A percentile compares a stretch with the other conserved stretches of the same genome.
Conservation (phyloP, 2,888 invertebrate genomes). For the Dryobotodes eremita region DNA sequence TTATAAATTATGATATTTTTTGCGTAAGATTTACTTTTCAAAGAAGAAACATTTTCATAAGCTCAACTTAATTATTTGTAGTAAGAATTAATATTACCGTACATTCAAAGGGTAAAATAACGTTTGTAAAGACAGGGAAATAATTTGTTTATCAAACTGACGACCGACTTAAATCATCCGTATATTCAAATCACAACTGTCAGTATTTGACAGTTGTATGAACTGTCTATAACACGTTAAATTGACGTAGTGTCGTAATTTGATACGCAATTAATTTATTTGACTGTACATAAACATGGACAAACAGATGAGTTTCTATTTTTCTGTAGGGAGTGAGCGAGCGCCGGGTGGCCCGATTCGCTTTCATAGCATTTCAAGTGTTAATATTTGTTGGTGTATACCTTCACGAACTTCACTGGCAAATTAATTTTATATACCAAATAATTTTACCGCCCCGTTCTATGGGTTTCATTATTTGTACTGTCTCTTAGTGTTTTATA, state of each 20-base stretch:
- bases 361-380: conserved; percentile 75
- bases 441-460: conserved; percentile 36
- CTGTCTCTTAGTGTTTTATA: conserved; percentile 2
- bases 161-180: not conserved
- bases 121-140: not conserved
- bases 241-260: not conserved
- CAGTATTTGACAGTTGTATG: not conserved
- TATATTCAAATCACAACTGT: not conserved
- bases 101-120: not conserved
- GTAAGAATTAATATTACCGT: not conserved
- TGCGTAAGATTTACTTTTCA: not conserved
- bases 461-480: conserved; percentile 12
- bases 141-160: not conserved
- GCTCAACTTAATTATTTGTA: conserved; percentile 1
- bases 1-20: conserved; percentile 3
- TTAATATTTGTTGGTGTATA: conserved; percentile 75
- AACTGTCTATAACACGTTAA: not conserved
- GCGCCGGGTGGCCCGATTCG: conserved; percentile 62
- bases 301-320: conserved; percentile 54
- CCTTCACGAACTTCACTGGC: conserved; percentile 66
- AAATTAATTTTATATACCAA: conserved; percentile 58
- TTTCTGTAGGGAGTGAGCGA: conserved; percentile 15
- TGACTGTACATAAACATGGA: conserved; percentile 18
- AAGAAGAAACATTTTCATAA: not conserved
- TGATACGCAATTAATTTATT: not conserved